Conservation (phyloP, 2,888 invertebrate species). For the Calephelis perditalis region DNA sequence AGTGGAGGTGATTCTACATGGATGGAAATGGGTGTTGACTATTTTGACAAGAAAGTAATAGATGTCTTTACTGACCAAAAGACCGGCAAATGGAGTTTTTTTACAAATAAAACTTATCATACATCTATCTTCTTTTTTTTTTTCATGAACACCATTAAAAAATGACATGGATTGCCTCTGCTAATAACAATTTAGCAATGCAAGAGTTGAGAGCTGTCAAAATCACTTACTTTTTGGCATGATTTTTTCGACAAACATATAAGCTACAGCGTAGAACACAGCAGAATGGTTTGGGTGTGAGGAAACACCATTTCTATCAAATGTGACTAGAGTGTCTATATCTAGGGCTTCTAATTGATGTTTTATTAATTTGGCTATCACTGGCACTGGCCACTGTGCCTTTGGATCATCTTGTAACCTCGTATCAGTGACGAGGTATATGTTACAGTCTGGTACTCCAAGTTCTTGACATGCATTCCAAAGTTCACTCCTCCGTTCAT, state of each 20-base stretch:
- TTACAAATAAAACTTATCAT: too few species aligned
- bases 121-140: too few species aligned
- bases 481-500: constrained; percentile 85
- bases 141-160: too few species aligned
- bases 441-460: constrained; percentile 87
- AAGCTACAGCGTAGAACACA: constrained; percentile 88
- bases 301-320: constrained; percentile 96
- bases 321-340: constrained; percentile 92
- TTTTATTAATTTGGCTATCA: constrained; percentile 62
- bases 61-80: too few species aligned
- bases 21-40: too few species aligned
- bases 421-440: constrained; percentile 84
- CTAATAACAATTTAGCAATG: background rate
- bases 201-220: background rate
- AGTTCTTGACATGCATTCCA: constrained; percentile 88
- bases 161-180: too few species aligned
- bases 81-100: too few species aligned
- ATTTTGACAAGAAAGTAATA: too few species aligned
- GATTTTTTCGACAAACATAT: constrained; percentile 85
- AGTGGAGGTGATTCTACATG: too few species aligned
- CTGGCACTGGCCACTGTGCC: constrained; percentile 83
- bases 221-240: constrained; percentile 83
- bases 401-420: constrained; percentile 87
- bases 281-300: constrained; percentile 95
- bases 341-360: constrained; percentile 83